Evolutionary conservation across 2,113 vertebrate species (phyloP), one percentile per base, ranked within the genome.

Genomic region (Isurus oxyrinchus): DNA sequence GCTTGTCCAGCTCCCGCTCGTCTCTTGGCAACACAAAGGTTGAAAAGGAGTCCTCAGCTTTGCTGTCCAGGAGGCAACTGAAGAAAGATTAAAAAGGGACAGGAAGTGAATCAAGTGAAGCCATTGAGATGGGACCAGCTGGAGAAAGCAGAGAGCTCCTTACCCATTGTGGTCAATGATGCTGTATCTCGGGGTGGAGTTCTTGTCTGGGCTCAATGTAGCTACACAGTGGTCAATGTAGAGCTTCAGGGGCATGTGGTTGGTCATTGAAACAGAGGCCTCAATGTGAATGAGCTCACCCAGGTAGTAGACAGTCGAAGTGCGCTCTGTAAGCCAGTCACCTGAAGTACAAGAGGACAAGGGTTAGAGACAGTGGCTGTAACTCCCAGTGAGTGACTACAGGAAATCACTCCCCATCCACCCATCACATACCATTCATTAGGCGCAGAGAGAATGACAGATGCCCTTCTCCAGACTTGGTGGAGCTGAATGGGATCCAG

Each of bases 401-500:
- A 49, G 44, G 44, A 49, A 49, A 49, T 49, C 44, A 49, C 44
- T 49, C 44, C 44, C 44, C 44, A n/a, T 49, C 44, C 44, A 1
- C 44, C 44, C 44, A 49, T 49, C 44, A 49, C 44, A 49, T 49
- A 49, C 44, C 44, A 49, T 49, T 49, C 44, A 49, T 49, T 49
- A 49, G 44, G 44, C 44, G 44, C 53, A 57, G 53, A 1, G 55
- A 90, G 87, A 90, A 59, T 3, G 87, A 90, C 55, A 90, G 55
- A 14, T 31, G 25, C 25, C 87, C 87, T 14, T 90, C 87, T 27
- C 25, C 87, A 59, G 87, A 57, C 87, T 3, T 90, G 87, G 87
- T 90, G 87, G 87, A 90, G 87, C 27, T 90, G 87, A 90, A 90
- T 25, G 55, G 87, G 53, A 90, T 90, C 87, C 87, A 90, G 2